These are phyloP conservation scores for Luehdorfia chinensis DNA, from an alignment of 1,140 invertebrate species.

Conservation along the genomic window DNA sequence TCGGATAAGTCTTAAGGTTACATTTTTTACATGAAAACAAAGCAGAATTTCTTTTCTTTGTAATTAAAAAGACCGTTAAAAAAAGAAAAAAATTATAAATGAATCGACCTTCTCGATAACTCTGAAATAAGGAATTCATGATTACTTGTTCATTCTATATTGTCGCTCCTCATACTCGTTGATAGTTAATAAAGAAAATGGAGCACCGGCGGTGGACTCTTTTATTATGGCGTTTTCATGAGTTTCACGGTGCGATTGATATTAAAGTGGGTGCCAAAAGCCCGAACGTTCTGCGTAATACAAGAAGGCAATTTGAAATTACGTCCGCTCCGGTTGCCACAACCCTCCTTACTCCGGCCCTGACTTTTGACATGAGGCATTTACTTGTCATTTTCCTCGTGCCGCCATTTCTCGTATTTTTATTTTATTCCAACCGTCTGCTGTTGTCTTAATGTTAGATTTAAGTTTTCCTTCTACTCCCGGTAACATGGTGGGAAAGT, in stretches of 20 bases:
- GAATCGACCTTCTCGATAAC: neutral
- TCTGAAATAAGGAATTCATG: constrained; percentile 10
- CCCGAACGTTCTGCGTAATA: constrained; percentile 23
- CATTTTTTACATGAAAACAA: too few species aligned
- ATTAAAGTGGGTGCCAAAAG: constrained; percentile 50
- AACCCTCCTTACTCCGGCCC: constrained; percentile 26
- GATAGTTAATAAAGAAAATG: constrained; percentile 17
- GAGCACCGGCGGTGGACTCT: constrained; percentile 6
- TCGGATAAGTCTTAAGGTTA: too few species aligned
- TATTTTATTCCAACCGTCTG: constrained; percentile 21
- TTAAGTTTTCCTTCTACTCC: constrained; percentile 9
- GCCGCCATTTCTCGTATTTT: constrained; percentile 35
- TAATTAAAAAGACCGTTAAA: too few species aligned
- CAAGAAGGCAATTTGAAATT: constrained; percentile 57
- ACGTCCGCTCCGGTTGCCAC: constrained; percentile 43
- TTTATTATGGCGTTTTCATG: constrained; percentile 17
- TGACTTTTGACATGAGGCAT: constrained; percentile 42
- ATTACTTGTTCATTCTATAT: constrained; percentile 12
- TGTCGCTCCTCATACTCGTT: constrained; percentile 7
- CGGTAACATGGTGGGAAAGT: neutral
- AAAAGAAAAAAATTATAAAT: too few species aligned
- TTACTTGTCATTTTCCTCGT: constrained; percentile 42
- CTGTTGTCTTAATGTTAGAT: constrained; percentile 15
- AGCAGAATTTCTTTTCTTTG: too few species aligned
- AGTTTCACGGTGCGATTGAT: constrained; percentile 31